Conservation (phyloP, 1,140 invertebrate genomes). For the Aphis gossypii region DNA sequence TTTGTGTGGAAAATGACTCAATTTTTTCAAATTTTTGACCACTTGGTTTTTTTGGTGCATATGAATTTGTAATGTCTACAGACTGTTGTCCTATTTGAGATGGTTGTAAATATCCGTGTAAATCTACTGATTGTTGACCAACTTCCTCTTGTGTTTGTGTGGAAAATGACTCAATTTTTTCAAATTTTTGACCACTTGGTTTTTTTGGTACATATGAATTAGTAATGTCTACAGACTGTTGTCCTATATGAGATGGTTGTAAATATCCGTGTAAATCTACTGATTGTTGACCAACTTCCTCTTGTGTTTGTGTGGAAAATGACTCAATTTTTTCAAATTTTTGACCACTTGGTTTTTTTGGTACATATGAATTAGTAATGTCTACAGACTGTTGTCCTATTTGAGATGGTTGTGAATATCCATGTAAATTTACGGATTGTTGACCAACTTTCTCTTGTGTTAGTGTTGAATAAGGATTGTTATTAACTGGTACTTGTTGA, state of each 20-base stretch:
- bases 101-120: neutral
- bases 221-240: neutral
- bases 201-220: neutral
- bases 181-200: neutral
- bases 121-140: constrained; percentile 23
- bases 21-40: neutral
- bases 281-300: constrained; percentile 8
- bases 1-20: neutral
- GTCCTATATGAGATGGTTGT: neutral
- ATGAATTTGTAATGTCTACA: neutral
- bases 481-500: neutral
- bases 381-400: neutral
- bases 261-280: neutral
- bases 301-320: constrained; percentile 10
- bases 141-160: neutral
- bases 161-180: neutral
- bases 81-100: neutral
- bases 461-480: neutral
- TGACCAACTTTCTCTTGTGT: constrained; percentile 12
- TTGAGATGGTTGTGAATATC: neutral
- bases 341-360: neutral
- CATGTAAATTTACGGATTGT: neutral
- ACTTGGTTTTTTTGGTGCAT: neutral
- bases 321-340: neutral
- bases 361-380: neutral